Base-by-base conservation (phyloP, 2,113 vertebrate species). In the Odocoileus hemionus region DNA sequence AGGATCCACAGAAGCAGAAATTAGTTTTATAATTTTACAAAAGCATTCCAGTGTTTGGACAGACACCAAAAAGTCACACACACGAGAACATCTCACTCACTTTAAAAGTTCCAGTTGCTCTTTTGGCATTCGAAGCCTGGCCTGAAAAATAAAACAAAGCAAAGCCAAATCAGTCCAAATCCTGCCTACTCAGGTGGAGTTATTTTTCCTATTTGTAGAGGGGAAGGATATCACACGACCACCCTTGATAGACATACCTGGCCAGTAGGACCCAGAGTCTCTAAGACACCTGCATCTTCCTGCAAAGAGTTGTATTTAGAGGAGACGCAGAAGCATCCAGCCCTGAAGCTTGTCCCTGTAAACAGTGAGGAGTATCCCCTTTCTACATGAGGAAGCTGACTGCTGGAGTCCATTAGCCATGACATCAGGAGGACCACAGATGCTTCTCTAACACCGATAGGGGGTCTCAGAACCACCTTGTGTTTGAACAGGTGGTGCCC, bases 41-140 rank as follows among this genome's bases (percentile, higher is more conserved):
- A 84, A 61, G 6, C 36, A 7, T 45, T 36, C 23, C 45, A 10
- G 2, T 33, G 16, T 80, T 50, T 39, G 43, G 36, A 58, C 6
- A 6, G 36, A 15, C 1, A 1, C 2, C 26, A 21, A 2, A 36
- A 9, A 86, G 47, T 11, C 50, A 7, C 7, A 1, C 1, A 7
- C 0, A 6, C 1, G 3, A 60, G 12, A 60, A 64, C 14, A 3
- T 9, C 17, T 21, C 19, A 97, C 98, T 98, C 50, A 98, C 98
- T 70, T 96, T 52, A 98, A 61, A 39, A 96, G 74, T 19, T 98
- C 98, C 57, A 95, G 36, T 14, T 96, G 92, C 17, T 91, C 97
- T 58, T 58, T 96, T 0, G 97, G 74, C 88, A 94, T 98, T 7
- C 82, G 94, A 70, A 96, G 85, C 82, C 58, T 93, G 50, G 80